phyloP scores from a whole-genome alignment of 64 coral and sea anemone species.

The Stichodactyla helianthus region DNA sequence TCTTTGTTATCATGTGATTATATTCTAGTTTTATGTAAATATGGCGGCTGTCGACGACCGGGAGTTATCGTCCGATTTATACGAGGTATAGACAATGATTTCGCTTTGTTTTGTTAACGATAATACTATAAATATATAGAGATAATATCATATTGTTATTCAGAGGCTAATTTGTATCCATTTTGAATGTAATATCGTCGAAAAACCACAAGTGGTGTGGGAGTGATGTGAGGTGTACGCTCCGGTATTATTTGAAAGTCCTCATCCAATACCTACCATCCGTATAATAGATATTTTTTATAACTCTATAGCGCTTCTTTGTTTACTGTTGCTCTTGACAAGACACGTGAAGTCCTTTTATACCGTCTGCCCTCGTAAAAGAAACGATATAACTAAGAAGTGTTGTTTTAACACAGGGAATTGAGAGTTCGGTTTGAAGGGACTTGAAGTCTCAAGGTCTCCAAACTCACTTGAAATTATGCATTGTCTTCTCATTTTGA shows the following conservation, averaged over 20 bases:
- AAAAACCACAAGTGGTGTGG: not conserved
- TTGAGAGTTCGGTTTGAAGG: no score
- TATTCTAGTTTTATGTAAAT: not conserved
- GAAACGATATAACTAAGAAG: not conserved
- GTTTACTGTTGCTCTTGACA: not conserved
- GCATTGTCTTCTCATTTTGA: no score
- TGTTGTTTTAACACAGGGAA: not conserved
- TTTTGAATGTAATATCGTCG: not conserved
- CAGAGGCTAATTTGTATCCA: not conserved
- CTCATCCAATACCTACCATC: not conserved
- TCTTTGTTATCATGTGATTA: slow-evolving; percentile 12
- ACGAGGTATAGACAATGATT: not conserved
- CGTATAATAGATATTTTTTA: not conserved
- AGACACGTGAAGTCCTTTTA: not conserved
- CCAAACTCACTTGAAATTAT: no score
- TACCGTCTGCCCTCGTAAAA: not conserved
- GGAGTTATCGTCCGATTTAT: not conserved
- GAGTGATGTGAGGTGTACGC: not conserved
- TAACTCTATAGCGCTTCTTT: not conserved
- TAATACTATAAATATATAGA: not conserved
- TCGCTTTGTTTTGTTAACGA: not conserved
- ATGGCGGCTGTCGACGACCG: slow-evolving; percentile 20
- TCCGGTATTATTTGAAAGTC: not conserved
- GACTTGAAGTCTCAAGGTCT: no score
- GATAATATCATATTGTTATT: not conserved